Conservation (phyloP, 2,797 vertebrate genomes). For the Parauchenoglanis ngamensis region DNA sequence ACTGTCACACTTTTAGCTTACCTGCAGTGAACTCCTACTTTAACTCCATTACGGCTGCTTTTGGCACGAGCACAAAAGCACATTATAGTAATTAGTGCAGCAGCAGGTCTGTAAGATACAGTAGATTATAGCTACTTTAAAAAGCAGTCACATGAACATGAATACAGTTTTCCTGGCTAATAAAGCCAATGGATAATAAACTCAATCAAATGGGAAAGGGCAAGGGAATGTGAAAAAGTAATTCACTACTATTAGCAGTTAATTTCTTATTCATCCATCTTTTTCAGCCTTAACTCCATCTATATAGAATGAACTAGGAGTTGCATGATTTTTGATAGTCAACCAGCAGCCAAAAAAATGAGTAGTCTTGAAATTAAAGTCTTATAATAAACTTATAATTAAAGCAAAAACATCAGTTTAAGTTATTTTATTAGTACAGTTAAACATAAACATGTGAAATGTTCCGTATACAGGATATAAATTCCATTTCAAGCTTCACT, state of each 20-base stretch:
- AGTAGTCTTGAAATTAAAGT: background rate
- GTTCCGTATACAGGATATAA: background rate
- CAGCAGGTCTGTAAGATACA: conserved; percentile 15
- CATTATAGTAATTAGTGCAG: conserved; percentile 27
- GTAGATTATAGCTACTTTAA: background rate
- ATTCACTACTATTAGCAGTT: background rate
- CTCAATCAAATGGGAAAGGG: background rate
- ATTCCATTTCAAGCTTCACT: background rate
- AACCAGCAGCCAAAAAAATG: background rate
- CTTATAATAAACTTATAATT: background rate
- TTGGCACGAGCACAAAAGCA: conserved; percentile 8
- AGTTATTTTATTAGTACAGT: background rate
- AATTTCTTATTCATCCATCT: background rate
- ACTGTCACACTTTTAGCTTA: conserved; percentile 1
- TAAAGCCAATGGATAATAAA: background rate
- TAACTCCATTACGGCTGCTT: background rate
- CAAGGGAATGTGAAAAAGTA: background rate
- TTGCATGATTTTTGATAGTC: background rate
- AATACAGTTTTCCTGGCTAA: background rate
- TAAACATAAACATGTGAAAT: background rate
- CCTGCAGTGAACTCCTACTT: background rate
- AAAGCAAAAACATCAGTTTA: background rate
- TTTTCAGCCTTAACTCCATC: background rate
- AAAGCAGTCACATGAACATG: background rate
- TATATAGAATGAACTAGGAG: background rate